Evolutionary conservation across 2,888 invertebrate genomes (phyloP).

Genomic region (Drosophila suboccidentalis): DNA sequence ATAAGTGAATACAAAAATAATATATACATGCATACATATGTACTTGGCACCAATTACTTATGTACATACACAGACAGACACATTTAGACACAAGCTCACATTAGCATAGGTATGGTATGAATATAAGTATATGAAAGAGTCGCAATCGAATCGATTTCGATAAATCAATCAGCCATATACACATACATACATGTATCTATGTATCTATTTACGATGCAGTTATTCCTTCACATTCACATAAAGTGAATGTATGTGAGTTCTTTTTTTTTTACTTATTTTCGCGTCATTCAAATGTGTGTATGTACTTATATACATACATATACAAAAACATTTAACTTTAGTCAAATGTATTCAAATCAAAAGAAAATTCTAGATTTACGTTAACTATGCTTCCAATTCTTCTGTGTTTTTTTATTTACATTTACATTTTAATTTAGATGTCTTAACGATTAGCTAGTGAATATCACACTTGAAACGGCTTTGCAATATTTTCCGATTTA

Average conservation of each 20-base stretch:
- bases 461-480: conserved; percentile 42
- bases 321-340: conserved; percentile 33
- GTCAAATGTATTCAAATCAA: conserved; percentile 43
- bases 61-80: conserved; percentile 2
- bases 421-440: conserved; percentile 24
- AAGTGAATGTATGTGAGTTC: background rate
- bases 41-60: conserved; percentile 16
- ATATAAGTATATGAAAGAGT: background rate
- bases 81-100: background rate
- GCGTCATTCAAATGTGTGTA: background rate
- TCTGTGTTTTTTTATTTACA: conserved; percentile 51
- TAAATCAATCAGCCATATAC: conserved; percentile 16
- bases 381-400: conserved; percentile 66
- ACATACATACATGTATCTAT: background rate
- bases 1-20: conserved; percentile 2
- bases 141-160: background rate
- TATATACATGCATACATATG: background rate
- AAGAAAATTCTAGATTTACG: conserved; percentile 27
- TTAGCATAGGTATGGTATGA: background rate
- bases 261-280: background rate
- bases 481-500: conserved; percentile 63
- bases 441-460: conserved; percentile 29
- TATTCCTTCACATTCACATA: background rate
- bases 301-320: conserved; percentile 1
- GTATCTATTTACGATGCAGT: background rate